phyloP scores from a whole-genome alignment of 1,140 invertebrate species.

The Drosophila lini region DNA sequence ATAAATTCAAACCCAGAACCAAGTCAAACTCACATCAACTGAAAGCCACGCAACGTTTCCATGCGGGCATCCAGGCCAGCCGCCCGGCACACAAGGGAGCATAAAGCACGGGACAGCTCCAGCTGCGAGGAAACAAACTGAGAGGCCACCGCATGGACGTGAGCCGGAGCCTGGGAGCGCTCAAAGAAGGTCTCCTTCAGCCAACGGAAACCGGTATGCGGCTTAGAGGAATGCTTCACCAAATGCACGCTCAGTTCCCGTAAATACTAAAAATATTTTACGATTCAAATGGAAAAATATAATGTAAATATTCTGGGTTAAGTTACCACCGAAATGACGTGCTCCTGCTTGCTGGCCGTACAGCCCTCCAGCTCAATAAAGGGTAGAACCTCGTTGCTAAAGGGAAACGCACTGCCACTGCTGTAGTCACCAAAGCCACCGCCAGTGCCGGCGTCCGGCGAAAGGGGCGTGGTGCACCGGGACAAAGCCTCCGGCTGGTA shows the following conservation, averaged over 20 bases:
- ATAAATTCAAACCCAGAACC: too few relatives aligned
- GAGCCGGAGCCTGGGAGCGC: slow-evolving; percentile 87
- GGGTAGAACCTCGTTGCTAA: slow-evolving; percentile 87
- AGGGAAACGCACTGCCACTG: slow-evolving; percentile 80
- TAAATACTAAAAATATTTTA: slow-evolving; percentile 87
- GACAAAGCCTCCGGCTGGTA: slow-evolving; percentile 94
- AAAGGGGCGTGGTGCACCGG: slow-evolving; percentile 92
- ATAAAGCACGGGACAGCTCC: slow-evolving; percentile 90
- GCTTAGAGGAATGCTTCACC: slow-evolving; percentile 87
- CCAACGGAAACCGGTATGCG: slow-evolving; percentile 83
- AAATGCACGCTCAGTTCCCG: slow-evolving; percentile 92
- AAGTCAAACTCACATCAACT: slow-evolving; percentile 88
- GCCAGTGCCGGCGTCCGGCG: slow-evolving; percentile 86
- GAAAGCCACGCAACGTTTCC: slow-evolving; percentile 90
- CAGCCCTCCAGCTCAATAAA: slow-evolving; percentile 93
- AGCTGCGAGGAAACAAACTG: slow-evolving; percentile 91
- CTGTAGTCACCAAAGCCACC: slow-evolving; percentile 85
- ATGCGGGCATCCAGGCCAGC: slow-evolving; percentile 87
- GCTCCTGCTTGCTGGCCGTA: slow-evolving; percentile 93
- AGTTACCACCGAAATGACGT: slow-evolving; percentile 92
- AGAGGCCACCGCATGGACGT: slow-evolving; percentile 92
- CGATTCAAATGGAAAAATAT: too few relatives aligned
- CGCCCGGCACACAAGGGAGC: slow-evolving; percentile 89
- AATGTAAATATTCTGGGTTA: not conserved
- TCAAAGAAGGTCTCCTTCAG: slow-evolving; percentile 84